Percentiles rank a stretch among this genome's conserved stretches.
phyloP scores from a whole-genome alignment of 2,797 vertebrate genomes.

The Bradypodion ventrale region DNA sequence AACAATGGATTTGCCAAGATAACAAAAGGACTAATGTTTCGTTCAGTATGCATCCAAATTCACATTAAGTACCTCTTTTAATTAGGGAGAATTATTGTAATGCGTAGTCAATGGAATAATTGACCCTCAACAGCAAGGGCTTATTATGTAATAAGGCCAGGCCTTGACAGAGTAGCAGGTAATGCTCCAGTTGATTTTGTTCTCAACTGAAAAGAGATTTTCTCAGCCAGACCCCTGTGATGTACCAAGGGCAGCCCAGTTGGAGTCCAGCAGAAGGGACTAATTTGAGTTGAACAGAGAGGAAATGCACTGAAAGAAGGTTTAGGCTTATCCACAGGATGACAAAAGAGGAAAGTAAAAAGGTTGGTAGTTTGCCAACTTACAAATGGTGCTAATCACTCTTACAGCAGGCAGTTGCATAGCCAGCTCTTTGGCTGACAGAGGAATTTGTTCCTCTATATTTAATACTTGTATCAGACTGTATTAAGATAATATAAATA shows the following conservation, averaged over 20 bases:
- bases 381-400: not conserved
- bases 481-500: not conserved
- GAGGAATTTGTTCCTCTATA: not conserved
- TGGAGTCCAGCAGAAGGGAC: conserved; percentile 68
- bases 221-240: conserved; percentile 69
- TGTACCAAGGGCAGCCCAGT: conserved; percentile 68
- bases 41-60: conserved; percentile 78
- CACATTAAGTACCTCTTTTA: conserved; percentile 80
- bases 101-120: conserved; percentile 82
- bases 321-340: conserved; percentile 63
- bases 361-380: conserved; percentile 68
- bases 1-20: conserved; percentile 75
- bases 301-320: conserved; percentile 66
- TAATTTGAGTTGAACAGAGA: conserved; percentile 74
- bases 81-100: conserved; percentile 82
- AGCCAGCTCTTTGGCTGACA: not conserved
- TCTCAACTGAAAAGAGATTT: conserved; percentile 71
- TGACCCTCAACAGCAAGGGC: conserved; percentile 81
- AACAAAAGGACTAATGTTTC: conserved; percentile 84
- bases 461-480: not conserved
- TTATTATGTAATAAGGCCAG: conserved; percentile 74
- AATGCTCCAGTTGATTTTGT: conserved; percentile 59
- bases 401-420: not conserved
- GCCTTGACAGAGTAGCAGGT: conserved; percentile 73
- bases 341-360: conserved; percentile 67